Evolutionary conservation across 2,888 invertebrate species (phyloP).

Genomic region (Mongoloraphidia duomilia): DNA sequence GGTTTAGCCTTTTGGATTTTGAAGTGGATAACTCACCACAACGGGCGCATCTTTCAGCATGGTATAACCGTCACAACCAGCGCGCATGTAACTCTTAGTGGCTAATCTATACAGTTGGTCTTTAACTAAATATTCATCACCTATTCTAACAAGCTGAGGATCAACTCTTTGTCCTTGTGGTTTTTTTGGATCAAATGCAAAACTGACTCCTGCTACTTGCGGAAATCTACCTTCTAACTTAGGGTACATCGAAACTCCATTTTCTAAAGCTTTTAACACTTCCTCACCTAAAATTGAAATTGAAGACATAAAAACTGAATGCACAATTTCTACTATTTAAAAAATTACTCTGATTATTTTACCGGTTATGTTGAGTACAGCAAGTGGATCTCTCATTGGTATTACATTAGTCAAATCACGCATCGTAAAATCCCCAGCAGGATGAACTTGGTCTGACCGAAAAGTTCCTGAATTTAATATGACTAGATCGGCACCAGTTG

Average conservation of each 20-base stretch:
- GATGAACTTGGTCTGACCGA: constrained; percentile 65
- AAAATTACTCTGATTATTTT: constrained; percentile 5
- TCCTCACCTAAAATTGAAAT: constrained; percentile 36
- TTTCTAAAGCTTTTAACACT: constrained; percentile 61
- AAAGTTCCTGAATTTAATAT: constrained; percentile 80
- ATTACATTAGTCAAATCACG: constrained; percentile 70
- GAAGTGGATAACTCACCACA: constrained; percentile 38
- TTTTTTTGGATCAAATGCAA: constrained; percentile 58
- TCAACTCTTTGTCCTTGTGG: constrained; percentile 58
- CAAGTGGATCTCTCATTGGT: constrained; percentile 73
- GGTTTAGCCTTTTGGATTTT: not conserved
- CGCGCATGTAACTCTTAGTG: constrained; percentile 66
- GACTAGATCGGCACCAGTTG: constrained; percentile 74
- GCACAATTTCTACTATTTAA: constrained; percentile 1
- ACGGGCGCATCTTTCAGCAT: constrained; percentile 60
- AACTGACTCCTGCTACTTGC: constrained; percentile 66
- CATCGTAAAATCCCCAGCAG: constrained; percentile 71
- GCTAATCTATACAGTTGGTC: constrained; percentile 62
- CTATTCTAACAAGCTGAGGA: constrained; percentile 60
- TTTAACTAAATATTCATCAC: constrained; percentile 63
- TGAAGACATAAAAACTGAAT: not conserved
- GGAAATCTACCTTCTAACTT: constrained; percentile 80
- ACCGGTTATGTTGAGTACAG: constrained; percentile 61
- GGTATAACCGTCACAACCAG: constrained; percentile 75
- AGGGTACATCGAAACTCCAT: constrained; percentile 74